A percentile compares a stretch with the other conserved stretches of the same genome.
phyloP scores from a whole-genome alignment of 2,113 vertebrate genomes.

The Hydropotes inermis region DNA sequence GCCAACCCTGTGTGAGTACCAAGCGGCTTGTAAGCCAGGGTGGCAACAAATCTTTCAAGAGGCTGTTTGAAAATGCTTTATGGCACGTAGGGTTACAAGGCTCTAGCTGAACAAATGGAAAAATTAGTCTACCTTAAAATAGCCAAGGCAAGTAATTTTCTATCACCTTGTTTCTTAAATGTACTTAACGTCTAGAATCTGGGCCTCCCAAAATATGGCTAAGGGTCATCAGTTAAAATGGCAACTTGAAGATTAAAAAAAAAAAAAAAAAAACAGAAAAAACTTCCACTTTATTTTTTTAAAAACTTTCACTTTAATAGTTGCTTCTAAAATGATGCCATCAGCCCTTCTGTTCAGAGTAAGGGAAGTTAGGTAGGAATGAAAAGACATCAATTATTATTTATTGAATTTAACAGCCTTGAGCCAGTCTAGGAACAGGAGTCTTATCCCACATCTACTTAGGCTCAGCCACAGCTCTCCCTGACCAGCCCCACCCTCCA shows the following conservation, averaged over 20 bases:
- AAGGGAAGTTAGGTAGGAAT: background rate
- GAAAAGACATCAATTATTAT: background rate
- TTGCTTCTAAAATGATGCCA: background rate
- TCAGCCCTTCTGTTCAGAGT: background rate
- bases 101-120: slow-evolving; percentile 73
- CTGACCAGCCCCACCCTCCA: background rate
- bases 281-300: background rate
- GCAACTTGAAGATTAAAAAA: slow-evolving; percentile 35
- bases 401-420: background rate
- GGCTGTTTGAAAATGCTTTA: slow-evolving; percentile 63
- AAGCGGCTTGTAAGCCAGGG: background rate
- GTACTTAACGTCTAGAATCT: slow-evolving; percentile 52
- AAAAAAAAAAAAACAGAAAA: background rate
- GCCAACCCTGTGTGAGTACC: background rate
- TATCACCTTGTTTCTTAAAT: slow-evolving; percentile 66
- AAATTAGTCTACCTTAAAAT: slow-evolving; percentile 69
- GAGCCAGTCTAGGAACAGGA: background rate
- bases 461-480: background rate
- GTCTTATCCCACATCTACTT: no score
- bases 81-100: slow-evolving; percentile 47
- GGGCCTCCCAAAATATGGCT: slow-evolving; percentile 53
- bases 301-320: background rate
- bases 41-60: slow-evolving; percentile 67
- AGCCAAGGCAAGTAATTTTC: slow-evolving; percentile 71
- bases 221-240: slow-evolving; percentile 56